Evolutionary conservation across 1,140 invertebrate genomes (phyloP).

Genomic region (Drosophila repleta): DNA sequence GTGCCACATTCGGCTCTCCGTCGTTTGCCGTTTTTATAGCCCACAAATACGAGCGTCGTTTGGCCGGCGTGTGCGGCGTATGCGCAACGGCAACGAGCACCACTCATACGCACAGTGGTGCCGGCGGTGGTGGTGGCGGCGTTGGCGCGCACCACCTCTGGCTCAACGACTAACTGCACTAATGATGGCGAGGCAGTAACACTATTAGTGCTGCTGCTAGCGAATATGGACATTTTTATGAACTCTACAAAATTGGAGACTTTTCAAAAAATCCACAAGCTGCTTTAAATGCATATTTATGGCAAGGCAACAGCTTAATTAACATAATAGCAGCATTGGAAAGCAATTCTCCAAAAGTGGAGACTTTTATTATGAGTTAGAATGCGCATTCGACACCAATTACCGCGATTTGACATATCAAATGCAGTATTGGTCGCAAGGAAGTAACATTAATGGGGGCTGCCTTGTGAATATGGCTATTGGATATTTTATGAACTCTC

Average conservation of each 20-base stretch:
- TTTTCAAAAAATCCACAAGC: conserved; percentile 14
- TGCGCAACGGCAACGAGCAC: conserved; percentile 58
- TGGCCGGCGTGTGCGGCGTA: conserved; percentile 69
- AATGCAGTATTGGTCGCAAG: neutral
- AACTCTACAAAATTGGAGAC: conserved; percentile 46
- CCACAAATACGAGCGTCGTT: conserved; percentile 56
- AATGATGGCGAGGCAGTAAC: conserved; percentile 32
- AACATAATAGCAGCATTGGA: conserved; percentile 5
- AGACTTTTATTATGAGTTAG: neutral
- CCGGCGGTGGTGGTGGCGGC: conserved; percentile 1
- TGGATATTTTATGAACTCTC: conserved; percentile 9
- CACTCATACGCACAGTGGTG: conserved; percentile 71
- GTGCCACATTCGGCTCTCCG: conserved; percentile 19
- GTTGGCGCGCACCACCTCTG: neutral
- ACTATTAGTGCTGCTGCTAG: conserved; percentile 27
- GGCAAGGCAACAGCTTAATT: neutral
- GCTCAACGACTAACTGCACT: conserved; percentile 1
- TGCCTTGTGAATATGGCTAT: neutral
- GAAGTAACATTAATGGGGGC: neutral
- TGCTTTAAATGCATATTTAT: conserved; percentile 3
- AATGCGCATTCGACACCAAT: neutral
- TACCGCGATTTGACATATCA: neutral
- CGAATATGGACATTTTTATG: conserved; percentile 41
- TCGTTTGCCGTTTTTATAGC: conserved; percentile 50
- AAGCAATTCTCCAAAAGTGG: conserved; percentile 6